These are phyloP conservation scores for Cactoblastis cactorum DNA, from an alignment of 2,888 invertebrate genomes.

Conservation along the genomic window DNA sequence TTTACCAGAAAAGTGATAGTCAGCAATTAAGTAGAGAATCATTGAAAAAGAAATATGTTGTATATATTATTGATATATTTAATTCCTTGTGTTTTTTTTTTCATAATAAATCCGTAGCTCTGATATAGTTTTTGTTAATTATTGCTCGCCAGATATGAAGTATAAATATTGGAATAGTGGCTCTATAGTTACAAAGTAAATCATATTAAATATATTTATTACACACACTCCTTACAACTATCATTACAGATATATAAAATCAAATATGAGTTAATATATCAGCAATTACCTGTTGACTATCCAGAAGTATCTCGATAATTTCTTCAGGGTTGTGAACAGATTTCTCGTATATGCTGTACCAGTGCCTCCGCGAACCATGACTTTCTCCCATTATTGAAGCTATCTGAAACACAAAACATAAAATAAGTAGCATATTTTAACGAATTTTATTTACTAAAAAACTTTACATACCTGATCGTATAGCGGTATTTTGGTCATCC, in stretches of 20 bases:
- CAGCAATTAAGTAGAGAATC: not conserved
- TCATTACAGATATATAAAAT: too few species aligned
- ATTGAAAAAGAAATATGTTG: not conserved
- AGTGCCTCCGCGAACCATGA: conserved; percentile 44
- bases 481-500: conserved; percentile 81
- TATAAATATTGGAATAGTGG: too few species aligned
- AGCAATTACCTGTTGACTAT: conserved; percentile 68
- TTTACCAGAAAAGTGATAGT: not conserved
- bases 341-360: conserved; percentile 80
- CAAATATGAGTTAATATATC: not conserved
- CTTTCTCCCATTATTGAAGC: conserved; percentile 73
- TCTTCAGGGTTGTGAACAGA: conserved; percentile 75
- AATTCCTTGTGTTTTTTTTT: too few species aligned
- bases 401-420: conserved; percentile 55
- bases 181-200: too few species aligned
- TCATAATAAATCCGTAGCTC: too few species aligned
- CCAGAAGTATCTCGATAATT: conserved; percentile 76
- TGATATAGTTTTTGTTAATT: too few species aligned
- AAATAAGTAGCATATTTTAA: not conserved
- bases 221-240: too few species aligned
- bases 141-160: too few species aligned
- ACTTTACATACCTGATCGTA: conserved; percentile 76
- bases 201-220: too few species aligned
- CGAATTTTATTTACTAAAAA: not conserved
- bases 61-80: too few species aligned